Evolutionary conservation across 2,888 invertebrate species (phyloP).

Genomic region (Leptopilina myrica): DNA sequence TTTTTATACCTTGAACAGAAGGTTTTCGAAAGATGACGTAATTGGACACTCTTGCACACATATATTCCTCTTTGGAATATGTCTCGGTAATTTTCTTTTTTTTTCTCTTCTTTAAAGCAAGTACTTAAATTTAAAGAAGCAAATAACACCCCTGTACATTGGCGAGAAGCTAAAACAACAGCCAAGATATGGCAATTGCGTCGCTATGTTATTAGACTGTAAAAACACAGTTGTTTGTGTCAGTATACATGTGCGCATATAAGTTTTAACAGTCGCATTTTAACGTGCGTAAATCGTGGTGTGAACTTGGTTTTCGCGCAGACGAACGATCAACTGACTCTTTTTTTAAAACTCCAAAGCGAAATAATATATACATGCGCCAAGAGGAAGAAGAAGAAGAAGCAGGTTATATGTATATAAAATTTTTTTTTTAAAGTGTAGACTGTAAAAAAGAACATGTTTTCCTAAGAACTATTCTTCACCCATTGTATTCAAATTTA

Average conservation of each 20-base stretch:
- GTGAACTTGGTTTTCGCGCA: constrained; percentile 52
- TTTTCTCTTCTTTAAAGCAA: background rate
- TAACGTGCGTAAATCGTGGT: constrained; percentile 66
- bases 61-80: background rate
- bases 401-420: background rate
- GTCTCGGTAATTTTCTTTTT: background rate
- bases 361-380: constrained; percentile 45
- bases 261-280: constrained; percentile 58
- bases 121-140: constrained; percentile 13
- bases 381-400: background rate
- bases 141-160: constrained; percentile 1
- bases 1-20: background rate
- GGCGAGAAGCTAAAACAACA: constrained; percentile 6
- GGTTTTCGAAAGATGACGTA: background rate
- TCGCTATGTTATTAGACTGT: constrained; percentile 5
- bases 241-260: constrained; percentile 40
- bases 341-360: constrained; percentile 71
- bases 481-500: too few species aligned
- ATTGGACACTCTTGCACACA: background rate
- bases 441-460: background rate
- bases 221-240: constrained; percentile 9
- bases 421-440: background rate
- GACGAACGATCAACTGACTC: constrained; percentile 54
- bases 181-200: constrained; percentile 17
- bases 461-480: background rate